phyloP scores from a whole-genome alignment of 2,888 invertebrate genomes.

The Platycheirus rosarum region DNA sequence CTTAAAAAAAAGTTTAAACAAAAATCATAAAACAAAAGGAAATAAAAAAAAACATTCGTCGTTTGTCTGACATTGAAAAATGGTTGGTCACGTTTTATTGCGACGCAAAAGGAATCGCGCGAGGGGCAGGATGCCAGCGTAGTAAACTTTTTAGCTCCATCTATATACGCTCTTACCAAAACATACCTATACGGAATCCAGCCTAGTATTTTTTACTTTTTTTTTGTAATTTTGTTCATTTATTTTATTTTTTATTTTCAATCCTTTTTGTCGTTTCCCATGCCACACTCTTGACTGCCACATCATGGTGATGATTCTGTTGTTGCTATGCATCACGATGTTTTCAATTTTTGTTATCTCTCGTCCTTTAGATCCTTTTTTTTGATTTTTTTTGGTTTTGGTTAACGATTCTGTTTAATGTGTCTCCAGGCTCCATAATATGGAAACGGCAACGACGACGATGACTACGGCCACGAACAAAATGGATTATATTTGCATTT shows the following conservation, averaged over 20 bases:
- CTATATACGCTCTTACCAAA: slow-evolving; percentile 5
- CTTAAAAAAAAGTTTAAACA: slow-evolving; percentile 53
- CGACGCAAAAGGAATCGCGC: slow-evolving; percentile 33
- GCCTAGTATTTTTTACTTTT: slow-evolving; percentile 64
- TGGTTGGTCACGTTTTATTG: slow-evolving; percentile 82
- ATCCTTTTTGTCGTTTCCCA: slow-evolving; percentile 44
- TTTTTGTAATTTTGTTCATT: slow-evolving; percentile 54
- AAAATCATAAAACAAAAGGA: slow-evolving; percentile 63
- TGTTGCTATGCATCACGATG: slow-evolving; percentile 71
- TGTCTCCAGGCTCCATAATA: slow-evolving; percentile 58
- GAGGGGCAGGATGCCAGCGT: slow-evolving; percentile 9
- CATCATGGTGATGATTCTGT: slow-evolving; percentile 42
- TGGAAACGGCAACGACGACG: background rate
- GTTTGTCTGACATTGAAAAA: slow-evolving; percentile 83
- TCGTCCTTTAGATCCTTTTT: slow-evolving; percentile 31
- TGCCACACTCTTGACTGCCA: slow-evolving; percentile 2
- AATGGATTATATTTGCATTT: slow-evolving; percentile 65
- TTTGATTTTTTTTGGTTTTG: slow-evolving; percentile 13
- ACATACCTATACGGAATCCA: slow-evolving; percentile 38
- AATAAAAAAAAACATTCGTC: slow-evolving; percentile 73
- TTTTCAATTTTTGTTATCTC: slow-evolving; percentile 59
- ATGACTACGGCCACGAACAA: slow-evolving; percentile 5
- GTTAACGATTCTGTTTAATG: slow-evolving; percentile 62
- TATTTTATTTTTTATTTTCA: slow-evolving; percentile 75
- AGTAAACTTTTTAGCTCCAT: slow-evolving; percentile 48